These are phyloP conservation scores for Leiothrix lutea DNA, from an alignment of 2,113 vertebrate genomes.

Conservation along the genomic window DNA sequence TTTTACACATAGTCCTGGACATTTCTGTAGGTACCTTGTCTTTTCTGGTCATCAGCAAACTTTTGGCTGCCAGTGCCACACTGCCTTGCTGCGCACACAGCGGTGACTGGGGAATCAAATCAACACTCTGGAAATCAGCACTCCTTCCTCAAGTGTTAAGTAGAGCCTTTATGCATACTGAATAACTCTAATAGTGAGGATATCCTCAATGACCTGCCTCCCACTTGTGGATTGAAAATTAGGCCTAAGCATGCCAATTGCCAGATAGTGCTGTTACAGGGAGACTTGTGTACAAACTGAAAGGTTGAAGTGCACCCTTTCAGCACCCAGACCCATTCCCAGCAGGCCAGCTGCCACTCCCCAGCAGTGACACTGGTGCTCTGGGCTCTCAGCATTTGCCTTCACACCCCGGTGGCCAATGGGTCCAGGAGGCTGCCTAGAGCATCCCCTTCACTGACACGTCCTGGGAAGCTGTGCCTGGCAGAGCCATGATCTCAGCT, in stretches of 20 bases:
- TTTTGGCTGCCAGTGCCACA: neutral
- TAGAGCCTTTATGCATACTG: constrained; percentile 74
- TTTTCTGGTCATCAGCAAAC: neutral
- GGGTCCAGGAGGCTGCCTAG: constrained; percentile 70
- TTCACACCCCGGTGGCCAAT: constrained; percentile 72
- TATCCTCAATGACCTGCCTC: constrained; percentile 75
- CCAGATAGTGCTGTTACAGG: constrained; percentile 72
- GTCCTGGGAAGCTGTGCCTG: constrained; percentile 66
- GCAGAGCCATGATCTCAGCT: constrained; percentile 20
- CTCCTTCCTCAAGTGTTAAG: constrained; percentile 71
- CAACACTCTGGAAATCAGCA: constrained; percentile 68
- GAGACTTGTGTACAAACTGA: constrained; percentile 77
- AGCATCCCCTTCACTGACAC: constrained; percentile 82
- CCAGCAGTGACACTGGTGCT: neutral
- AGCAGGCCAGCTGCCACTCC: neutral
- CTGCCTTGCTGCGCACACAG: neutral
- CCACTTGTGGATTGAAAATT: constrained; percentile 74
- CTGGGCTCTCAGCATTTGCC: constrained; percentile 66
- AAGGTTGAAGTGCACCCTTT: constrained; percentile 86
- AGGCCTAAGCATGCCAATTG: constrained; percentile 74
- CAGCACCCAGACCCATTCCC: constrained; percentile 74
- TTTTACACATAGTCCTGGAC: neutral
- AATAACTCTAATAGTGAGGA: constrained; percentile 70
- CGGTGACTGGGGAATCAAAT: constrained; percentile 19
- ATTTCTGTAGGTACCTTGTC: neutral